Conservation (phyloP, 2,888 invertebrate genomes). For the Tanytarsus gracilentus region DNA sequence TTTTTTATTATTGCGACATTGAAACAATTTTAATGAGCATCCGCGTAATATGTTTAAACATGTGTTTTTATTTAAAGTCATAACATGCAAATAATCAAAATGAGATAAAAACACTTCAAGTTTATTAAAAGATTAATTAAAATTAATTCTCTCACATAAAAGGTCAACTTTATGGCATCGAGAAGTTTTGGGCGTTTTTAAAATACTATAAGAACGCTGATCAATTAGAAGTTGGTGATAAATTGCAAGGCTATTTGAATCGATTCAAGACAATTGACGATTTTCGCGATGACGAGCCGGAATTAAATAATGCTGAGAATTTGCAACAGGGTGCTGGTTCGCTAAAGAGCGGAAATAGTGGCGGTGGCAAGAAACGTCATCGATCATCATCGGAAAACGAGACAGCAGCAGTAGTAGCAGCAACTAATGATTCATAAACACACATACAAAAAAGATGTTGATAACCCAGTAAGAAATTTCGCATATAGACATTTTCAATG, state of each 20-base stretch:
- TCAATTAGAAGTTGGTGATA: conserved; percentile 64
- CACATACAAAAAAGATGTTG: no score
- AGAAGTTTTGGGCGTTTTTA: conserved; percentile 98
- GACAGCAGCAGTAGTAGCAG: conserved; percentile 39
- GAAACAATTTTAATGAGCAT: conserved; percentile 4
- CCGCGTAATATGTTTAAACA: no score
- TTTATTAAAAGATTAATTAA: no score
- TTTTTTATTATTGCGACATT: background rate
- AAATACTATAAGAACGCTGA: conserved; percentile 86
- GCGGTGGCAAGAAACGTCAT: conserved; percentile 46
- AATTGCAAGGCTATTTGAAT: conserved; percentile 60
- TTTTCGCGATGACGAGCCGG: conserved; percentile 63
- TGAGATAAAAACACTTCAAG: no score
- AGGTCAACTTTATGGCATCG: conserved; percentile 95
- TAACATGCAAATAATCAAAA: no score
- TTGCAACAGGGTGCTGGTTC: conserved; percentile 47
- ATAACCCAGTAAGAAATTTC: no score
- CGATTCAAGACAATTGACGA: conserved; percentile 84
- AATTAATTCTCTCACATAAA: conserved; percentile 7
- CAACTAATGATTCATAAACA: background rate
- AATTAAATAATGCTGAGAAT: conserved; percentile 49
- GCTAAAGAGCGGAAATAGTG: conserved; percentile 38
- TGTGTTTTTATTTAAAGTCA: no score
- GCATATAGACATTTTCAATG: background rate
- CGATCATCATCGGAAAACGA: conserved; percentile 60